Base-by-base conservation (phyloP, 2,113 vertebrate species). In the Chloebia gouldiae region DNA sequence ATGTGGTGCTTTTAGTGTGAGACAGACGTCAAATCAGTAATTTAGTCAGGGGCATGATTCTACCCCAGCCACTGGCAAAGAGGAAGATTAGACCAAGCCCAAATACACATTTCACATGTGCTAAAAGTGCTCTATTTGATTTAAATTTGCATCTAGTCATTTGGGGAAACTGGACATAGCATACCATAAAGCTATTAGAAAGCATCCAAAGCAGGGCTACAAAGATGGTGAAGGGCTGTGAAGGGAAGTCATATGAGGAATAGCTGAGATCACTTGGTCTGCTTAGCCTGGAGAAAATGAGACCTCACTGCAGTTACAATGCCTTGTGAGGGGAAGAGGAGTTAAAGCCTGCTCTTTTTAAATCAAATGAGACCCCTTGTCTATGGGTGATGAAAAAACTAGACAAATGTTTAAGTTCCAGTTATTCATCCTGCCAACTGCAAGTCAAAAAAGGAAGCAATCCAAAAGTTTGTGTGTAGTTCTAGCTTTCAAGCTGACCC, bases 211-310 rank as follows among this genome's bases (percentile, higher is more conserved):
- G 49, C 25, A 54, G 15, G 31, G 18, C 31, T 35, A 33, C 5
- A 23, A 40, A 35, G 8, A 54, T 14, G 22, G 31, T 24, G 42
- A 35, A 90, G 30, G 31, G 12, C 17, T 0, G 1, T 11, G 63
- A 56, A 39, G 21, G 21, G n/a, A 42, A 49, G 25, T 0, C 1
- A 0, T 13, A 7, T 6, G 22, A 76, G 24, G 21, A 40, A 11
- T 1, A 30, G 54, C 47, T 61, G 47, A 77, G 27, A 5, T 15
- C 54, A 33, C 71, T 42, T 22, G 30, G 7, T 69, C 11, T 63
- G 10, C 13, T 54, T 14, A 42, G 54, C 35, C 70, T 54, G 25
- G 30, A 42, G 27, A 31, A 23, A 2, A 45, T 31, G 5, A 53
- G 8, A 60, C 19, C 20, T 57, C 37, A 33, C 0, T 3, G 23